Evolutionary conservation across 2,797 vertebrate species (phyloP).

Genomic region (Kryptolebias ocellatus): DNA sequence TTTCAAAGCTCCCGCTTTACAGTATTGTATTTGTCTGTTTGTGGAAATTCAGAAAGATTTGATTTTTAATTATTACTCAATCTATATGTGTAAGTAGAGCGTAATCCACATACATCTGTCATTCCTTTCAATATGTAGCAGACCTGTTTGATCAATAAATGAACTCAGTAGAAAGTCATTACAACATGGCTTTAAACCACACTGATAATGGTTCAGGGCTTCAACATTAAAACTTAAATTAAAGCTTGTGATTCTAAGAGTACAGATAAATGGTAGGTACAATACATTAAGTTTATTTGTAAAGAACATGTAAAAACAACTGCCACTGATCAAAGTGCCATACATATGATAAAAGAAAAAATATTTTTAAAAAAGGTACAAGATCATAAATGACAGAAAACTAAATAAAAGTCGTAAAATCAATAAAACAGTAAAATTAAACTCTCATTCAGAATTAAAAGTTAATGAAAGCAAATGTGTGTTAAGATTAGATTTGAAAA

Average conservation of each 20-base stretch:
- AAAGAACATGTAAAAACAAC: too few relatives aligned
- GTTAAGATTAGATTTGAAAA: too few relatives aligned
- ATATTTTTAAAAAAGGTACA: too few relatives aligned
- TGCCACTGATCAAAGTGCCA: too few relatives aligned
- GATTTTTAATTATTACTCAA: constrained; percentile 52
- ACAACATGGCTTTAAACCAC: constrained; percentile 44
- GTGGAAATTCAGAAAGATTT: constrained; percentile 46
- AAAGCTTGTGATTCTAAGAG: constrained; percentile 6
- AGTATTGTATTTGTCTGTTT: constrained; percentile 36
- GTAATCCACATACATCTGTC: constrained; percentile 43
- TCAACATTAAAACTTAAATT: constrained; percentile 17
- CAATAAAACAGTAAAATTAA: too few relatives aligned
- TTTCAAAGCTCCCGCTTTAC: constrained; percentile 43
- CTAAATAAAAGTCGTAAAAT: too few relatives aligned
- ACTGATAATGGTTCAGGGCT: constrained; percentile 20
- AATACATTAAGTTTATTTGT: too few relatives aligned
- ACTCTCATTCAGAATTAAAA: too few relatives aligned
- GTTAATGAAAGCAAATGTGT: too few relatives aligned
- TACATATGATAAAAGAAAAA: too few relatives aligned
- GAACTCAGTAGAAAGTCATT: constrained; percentile 40
- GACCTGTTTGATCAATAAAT: constrained; percentile 46
- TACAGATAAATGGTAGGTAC: too few relatives aligned
- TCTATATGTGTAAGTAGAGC: constrained; percentile 45
- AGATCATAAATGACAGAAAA: too few relatives aligned
- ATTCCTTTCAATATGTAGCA: constrained; percentile 28